These are phyloP conservation scores for Lochmaea capreae DNA, from an alignment of 2,888 invertebrate species.

Conservation along the genomic window DNA sequence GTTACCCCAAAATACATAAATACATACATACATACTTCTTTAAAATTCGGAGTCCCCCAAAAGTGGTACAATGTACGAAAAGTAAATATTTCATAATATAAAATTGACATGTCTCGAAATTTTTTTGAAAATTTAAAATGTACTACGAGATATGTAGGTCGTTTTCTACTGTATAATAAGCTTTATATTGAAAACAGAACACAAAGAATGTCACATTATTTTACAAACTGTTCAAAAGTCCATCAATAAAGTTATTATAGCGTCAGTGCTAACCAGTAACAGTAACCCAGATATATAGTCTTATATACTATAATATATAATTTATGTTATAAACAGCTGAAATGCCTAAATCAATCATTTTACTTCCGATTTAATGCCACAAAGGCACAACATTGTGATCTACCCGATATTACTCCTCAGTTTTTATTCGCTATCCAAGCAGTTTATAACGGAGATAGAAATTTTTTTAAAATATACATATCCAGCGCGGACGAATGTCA, in stretches of 20 bases:
- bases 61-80: too few relatives aligned
- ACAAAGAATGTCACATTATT: slow-evolving; percentile 26
- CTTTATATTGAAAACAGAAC: slow-evolving; percentile 13
- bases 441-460: slow-evolving; percentile 47
- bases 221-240: slow-evolving; percentile 19
- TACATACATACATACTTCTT: too few relatives aligned
- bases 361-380: slow-evolving; percentile 32
- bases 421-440: slow-evolving; percentile 51
- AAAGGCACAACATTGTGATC: slow-evolving; percentile 37
- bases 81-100: too few relatives aligned
- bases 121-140: too few relatives aligned
- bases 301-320: slow-evolving; percentile 38
- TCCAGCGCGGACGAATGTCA: slow-evolving; percentile 55
- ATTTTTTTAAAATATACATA: slow-evolving; percentile 29
- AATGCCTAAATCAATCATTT: slow-evolving; percentile 50
- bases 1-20: too few relatives aligned
- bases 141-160: background rate
- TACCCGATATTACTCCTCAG: slow-evolving; percentile 43
- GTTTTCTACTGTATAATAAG: slow-evolving; percentile 5
- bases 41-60: too few relatives aligned
- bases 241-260: slow-evolving; percentile 35
- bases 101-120: background rate
- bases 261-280: slow-evolving; percentile 42
- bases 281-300: slow-evolving; percentile 43
- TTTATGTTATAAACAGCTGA: slow-evolving; percentile 40